Conservation (phyloP, 1,140 invertebrate genomes). For the Tetragnatha versicolor region DNA sequence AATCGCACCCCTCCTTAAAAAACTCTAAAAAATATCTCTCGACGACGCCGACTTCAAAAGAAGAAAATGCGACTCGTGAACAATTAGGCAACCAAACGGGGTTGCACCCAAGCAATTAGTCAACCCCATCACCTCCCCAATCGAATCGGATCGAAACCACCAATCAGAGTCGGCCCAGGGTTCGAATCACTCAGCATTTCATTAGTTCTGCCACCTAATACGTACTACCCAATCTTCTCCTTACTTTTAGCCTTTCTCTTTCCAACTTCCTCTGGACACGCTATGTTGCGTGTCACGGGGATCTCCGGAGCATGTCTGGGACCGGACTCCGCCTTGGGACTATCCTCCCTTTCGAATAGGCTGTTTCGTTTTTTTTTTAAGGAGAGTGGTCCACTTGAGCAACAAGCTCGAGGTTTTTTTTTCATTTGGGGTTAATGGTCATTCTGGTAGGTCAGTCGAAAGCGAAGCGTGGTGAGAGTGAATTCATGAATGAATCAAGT, state of each 20-base stretch:
- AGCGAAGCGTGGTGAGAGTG: too few relatives aligned
- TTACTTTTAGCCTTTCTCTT: neutral
- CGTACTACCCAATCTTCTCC: neutral
- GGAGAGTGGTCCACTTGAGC: neutral
- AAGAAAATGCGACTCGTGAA: too few relatives aligned
- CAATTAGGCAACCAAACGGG: too few relatives aligned
- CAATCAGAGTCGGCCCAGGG: conserved; percentile 16
- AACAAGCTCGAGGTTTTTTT: conserved; percentile 29
- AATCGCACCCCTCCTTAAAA: too few relatives aligned
- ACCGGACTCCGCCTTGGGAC: too few relatives aligned
- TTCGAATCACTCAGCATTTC: conserved; percentile 48
- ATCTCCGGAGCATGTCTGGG: too few relatives aligned
- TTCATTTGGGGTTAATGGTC: too few relatives aligned
- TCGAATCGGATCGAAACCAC: conserved; percentile 12
- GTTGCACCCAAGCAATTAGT: neutral
- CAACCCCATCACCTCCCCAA: conserved; percentile 3
- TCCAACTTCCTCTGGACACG: conserved; percentile 32
- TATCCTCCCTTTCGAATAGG: neutral
- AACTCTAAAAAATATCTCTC: too few relatives aligned
- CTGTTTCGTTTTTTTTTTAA: neutral
- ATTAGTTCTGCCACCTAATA: conserved; percentile 30
- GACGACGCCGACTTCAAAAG: too few relatives aligned
- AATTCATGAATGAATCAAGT: too few relatives aligned
- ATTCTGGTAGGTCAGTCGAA: too few relatives aligned
- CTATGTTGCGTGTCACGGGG: conserved; percentile 31